Base-by-base conservation (phyloP, 2,113 vertebrate genomes). In the Myotis brandtii region DNA sequence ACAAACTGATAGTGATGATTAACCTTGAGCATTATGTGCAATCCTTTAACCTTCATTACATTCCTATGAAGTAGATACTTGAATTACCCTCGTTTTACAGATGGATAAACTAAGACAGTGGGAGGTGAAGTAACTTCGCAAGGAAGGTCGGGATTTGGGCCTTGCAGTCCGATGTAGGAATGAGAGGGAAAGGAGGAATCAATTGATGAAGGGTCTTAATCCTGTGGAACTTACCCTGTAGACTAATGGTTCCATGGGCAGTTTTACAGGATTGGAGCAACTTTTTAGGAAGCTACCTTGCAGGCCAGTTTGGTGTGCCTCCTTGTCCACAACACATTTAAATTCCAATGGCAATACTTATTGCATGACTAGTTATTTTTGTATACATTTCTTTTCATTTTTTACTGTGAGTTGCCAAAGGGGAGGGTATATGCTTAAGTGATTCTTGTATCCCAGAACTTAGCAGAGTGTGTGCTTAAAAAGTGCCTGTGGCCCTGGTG, bases 381-480 rank as follows among this genome's bases (percentile, higher is more conserved):
- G 25, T 86, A 34, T 88, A 13, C 12, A 7, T 73, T 59, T 69
- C 54, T 89, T 66, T 93, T 86, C 20, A 16, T 77, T 13, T 91
- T 84, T 93, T 70, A 50, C 30, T 86, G 5, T 46, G 72, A 18
- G 5, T 96, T 79, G 18, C 11, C 17, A 43, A 86, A 92, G 62
- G 17, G 16, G 34, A 70, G 30, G 52, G 40, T 34, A 80, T 93
- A 32, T 37, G 5, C 40, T 92, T 70, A 48, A 59, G 25, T 72
- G 54, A 66, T 93, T 93, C 50, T 95, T 85, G 30, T 72, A 64
- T 7, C 16, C 8, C 4, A 52, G 95, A 76, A 40, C 7, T 76
- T 16, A 83, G 92, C 40, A 85, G 80, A 86, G 17, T 66, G 62
- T 76, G 21, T 88, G 48, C 16, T 95, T 81, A 50, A 94, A 52